These are phyloP conservation scores for Drosophila mimica DNA, from an alignment of 2,888 invertebrate genomes.

Conservation along the genomic window DNA sequence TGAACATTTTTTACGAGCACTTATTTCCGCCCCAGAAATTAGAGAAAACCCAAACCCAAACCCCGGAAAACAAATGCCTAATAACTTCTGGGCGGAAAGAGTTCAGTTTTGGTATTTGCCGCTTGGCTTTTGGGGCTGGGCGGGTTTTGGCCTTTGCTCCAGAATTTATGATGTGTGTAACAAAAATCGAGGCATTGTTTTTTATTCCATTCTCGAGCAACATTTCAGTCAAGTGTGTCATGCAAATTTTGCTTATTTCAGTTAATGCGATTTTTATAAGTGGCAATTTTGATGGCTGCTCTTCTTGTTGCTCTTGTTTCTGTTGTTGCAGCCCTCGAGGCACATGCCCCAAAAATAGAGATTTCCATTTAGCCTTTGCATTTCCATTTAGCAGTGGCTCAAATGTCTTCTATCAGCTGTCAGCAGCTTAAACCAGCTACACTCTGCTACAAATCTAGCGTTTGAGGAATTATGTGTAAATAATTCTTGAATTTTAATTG, in stretches of 20 bases:
- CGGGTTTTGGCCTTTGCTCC: slow-evolving; percentile 9
- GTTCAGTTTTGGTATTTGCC: slow-evolving; percentile 8
- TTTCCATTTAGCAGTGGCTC: slow-evolving; percentile 57
- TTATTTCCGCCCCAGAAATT: slow-evolving; percentile 82
- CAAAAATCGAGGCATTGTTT: slow-evolving; percentile 67
- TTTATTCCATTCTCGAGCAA: slow-evolving; percentile 8
- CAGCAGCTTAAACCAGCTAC: not conserved
- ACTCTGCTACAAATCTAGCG: not conserved
- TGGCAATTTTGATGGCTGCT: slow-evolving; percentile 40
- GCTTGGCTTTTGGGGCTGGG: slow-evolving; percentile 1
- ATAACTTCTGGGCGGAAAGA: slow-evolving; percentile 54
- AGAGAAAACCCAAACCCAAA: slow-evolving; percentile 65
- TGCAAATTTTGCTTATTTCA: slow-evolving; percentile 72
- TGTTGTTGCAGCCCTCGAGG: not conserved
- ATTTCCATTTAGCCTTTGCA: slow-evolving; percentile 35
- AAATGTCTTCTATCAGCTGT: slow-evolving; percentile 34
- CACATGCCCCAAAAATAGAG: not conserved
- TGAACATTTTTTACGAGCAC: slow-evolving; percentile 79
- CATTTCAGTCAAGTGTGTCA: slow-evolving; percentile 53
- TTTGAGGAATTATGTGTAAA: not conserved
- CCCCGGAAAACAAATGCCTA: slow-evolving; percentile 24
- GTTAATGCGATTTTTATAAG: slow-evolving; percentile 70
- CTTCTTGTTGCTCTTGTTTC: accelerated
- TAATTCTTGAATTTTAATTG: not conserved
- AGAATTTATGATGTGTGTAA: slow-evolving; percentile 80